Evolutionary conservation across 2,113 vertebrate species (phyloP), one percentile per base, ranked within the genome.

Genomic region (Gallinago paraguaiae): DNA sequence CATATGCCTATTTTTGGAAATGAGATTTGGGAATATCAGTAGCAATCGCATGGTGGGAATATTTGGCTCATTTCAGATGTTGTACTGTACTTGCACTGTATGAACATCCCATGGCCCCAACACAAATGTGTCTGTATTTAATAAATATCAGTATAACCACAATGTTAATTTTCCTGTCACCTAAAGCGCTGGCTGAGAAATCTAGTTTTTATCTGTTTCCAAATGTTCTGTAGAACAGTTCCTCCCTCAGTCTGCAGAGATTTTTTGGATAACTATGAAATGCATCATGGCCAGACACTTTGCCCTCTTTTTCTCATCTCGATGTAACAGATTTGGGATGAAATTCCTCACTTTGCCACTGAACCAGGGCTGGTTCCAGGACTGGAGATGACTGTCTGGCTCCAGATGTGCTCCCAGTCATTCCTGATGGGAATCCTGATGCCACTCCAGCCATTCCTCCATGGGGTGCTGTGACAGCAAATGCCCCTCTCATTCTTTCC

Each of bases 1-100:
- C 90, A 85, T 70, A 86, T 85, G 82, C 43, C 83, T 96, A 95
- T 96, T 97, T 96, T 95, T 96, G 57, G 86, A 96, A 92, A 89
- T 68, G 88, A 92, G 93, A 72, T 93, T 93, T 94, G 89, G 80
- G 94, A 94, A 88, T 91, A 94, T 76, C 82, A 72, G 57, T 50
- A 74, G 84, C 81, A 86, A 79, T 88, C 10, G 5, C 68, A 64
- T 11, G n/a, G 65, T 69, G 79, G 88, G 57, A 91, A 92, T 89
- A 83, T 53, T 80, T 67, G 94, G 92, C 87, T 91, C 8, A 0
- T 90, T 97, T 82, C 82, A 84, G 78, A 74, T 60, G 88, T n/a
- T 81, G 61, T 30, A 37, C 50, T 63, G 25, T 54, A 30, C 41
- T 90, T 70, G 72, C 53, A 30, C 77, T 35, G 65, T 37, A 17